phyloP scores from a whole-genome alignment of 2,113 vertebrate species.

The Petaurus breviceps region DNA sequence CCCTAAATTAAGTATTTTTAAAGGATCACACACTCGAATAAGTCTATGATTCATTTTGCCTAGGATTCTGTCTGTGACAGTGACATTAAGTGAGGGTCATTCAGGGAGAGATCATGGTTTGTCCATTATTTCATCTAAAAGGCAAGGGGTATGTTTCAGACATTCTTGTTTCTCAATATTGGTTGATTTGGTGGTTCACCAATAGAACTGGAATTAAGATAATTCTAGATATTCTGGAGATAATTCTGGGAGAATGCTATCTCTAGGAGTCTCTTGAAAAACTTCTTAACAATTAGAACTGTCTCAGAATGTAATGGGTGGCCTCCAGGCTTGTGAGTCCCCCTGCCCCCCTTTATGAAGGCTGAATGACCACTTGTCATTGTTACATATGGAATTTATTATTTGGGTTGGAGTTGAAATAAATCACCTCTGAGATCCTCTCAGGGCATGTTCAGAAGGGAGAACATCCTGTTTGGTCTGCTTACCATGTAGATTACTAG shows the following conservation, averaged over 20 bases:
- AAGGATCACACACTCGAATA: neutral
- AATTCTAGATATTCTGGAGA: too few relatives aligned
- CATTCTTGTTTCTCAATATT: neutral
- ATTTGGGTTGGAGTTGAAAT: neutral
- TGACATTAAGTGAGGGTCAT: neutral
- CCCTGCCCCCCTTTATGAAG: neutral
- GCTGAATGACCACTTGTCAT: neutral
- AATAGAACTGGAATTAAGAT: neutral
- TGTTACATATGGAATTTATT: neutral
- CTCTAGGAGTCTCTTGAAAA: neutral
- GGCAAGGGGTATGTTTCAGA: neutral
- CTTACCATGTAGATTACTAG: neutral
- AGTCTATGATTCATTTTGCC: neutral
- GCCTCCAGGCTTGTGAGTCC: neutral
- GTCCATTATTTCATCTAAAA: neutral
- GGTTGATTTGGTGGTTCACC: neutral
- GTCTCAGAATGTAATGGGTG: neutral
- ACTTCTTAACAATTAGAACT: neutral
- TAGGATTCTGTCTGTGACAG: neutral
- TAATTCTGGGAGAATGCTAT: neutral
- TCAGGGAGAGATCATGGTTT: neutral
- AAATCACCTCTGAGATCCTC: too few relatives aligned
- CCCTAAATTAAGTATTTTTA: neutral
- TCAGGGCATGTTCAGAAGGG: neutral
- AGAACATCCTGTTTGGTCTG: neutral